Percentiles rank a stretch among this genome's conserved stretches.
These are phyloP conservation scores for Lipotes vexillifer DNA, from an alignment of 2,113 vertebrate genomes.

Conservation along the genomic window DNA sequence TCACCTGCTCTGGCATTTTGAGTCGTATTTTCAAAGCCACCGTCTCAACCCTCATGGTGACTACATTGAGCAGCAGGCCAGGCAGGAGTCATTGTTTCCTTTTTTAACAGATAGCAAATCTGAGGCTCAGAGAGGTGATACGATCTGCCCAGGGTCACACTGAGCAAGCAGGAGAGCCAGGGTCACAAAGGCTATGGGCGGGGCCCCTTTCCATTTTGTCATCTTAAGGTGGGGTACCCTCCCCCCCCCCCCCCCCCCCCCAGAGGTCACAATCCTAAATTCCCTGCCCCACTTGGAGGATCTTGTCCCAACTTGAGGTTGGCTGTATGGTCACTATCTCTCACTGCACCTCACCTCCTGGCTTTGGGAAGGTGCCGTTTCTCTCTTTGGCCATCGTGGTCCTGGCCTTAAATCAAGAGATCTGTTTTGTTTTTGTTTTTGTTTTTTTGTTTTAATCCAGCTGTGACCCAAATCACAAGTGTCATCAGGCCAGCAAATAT, in stretches of 20 bases:
- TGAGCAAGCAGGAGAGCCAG: background rate
- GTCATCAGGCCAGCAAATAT: background rate
- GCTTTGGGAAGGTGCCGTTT: background rate
- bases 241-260: too few relatives aligned
- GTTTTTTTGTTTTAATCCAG: background rate
- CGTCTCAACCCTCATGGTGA: background rate
- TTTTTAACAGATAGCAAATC: background rate
- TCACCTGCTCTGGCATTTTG: background rate
- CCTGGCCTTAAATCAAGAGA: background rate
- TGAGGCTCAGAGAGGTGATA: background rate
- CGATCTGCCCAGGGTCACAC: background rate
- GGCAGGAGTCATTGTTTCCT: background rate
- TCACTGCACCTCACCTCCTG: background rate
- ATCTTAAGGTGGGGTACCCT: background rate
- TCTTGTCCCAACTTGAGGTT: background rate
- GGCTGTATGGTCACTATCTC: accelerated
- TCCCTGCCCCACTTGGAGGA: background rate
- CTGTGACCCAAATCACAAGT: background rate
- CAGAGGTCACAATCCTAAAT: background rate
- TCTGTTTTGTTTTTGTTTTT: background rate
- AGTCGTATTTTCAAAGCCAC: background rate
- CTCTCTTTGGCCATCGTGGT: background rate
- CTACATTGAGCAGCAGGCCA: background rate
- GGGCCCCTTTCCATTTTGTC: background rate
- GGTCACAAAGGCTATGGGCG: too few relatives aligned